Percentiles rank a stretch among this genome's conserved stretches.
phyloP scores from a whole-genome alignment of 2,113 vertebrate species.

The Lagenorhynchus albirostris region DNA sequence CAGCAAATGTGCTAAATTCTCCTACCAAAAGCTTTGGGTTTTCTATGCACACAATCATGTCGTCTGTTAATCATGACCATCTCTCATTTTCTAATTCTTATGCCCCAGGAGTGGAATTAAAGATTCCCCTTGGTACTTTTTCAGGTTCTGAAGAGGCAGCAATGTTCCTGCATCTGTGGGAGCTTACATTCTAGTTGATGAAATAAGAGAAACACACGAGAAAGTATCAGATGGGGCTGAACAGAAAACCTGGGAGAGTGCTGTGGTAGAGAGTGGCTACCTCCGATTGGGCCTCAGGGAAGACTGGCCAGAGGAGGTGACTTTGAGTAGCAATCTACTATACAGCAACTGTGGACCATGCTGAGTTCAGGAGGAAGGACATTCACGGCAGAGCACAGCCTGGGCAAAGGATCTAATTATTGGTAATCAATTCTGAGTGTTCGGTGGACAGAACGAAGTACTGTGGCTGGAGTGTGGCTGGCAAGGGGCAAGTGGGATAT shows the following conservation, averaged over 20 bases:
- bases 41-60: background rate
- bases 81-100: background rate
- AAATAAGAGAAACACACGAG: background rate
- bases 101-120: background rate
- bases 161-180: background rate
- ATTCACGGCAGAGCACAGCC: background rate
- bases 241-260: background rate
- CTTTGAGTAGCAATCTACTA: background rate
- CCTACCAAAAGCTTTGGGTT: background rate
- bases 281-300: background rate
- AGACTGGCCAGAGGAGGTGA: background rate
- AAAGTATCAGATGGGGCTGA: background rate
- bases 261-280: background rate
- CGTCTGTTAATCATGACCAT: background rate
- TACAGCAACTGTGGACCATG: background rate
- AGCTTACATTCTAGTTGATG: background rate
- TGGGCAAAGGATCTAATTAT: accelerated
- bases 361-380: background rate
- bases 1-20: background rate
- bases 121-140: background rate
- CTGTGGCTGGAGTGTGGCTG: background rate
- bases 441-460: background rate
- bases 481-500: background rate
- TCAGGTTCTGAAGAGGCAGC: background rate
- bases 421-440: background rate